Evolutionary conservation across 2,113 vertebrate species (phyloP).

Genomic region (Rhineura floridana): DNA sequence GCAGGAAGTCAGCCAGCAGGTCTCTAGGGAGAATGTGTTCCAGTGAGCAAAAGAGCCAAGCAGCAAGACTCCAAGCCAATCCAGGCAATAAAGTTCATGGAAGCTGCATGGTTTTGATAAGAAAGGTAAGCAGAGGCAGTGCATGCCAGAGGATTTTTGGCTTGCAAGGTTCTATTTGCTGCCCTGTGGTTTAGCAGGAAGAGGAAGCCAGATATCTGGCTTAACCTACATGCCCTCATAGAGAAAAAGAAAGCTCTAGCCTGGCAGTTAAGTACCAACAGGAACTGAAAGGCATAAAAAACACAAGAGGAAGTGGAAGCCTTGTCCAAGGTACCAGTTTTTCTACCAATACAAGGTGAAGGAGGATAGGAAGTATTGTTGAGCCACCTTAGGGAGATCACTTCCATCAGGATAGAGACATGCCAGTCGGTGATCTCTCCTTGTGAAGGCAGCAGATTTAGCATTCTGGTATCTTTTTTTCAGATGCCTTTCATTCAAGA

Average conservation of each 20-base stretch:
- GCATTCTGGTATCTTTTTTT: not conserved
- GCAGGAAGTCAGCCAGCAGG: not conserved
- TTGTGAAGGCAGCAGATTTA: slow-evolving; percentile 4
- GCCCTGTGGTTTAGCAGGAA: not conserved
- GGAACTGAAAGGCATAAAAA: not conserved
- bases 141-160: not conserved
- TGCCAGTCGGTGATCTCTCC: not conserved
- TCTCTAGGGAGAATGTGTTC: not conserved
- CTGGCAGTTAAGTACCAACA: not conserved
- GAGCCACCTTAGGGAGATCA: not conserved
- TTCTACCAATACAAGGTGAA: not conserved
- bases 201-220: not conserved
- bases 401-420: not conserved
- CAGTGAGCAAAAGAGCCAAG: slow-evolving; percentile 15
- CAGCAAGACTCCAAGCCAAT: slow-evolving; percentile 33
- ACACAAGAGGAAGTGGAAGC: not conserved
- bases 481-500: not conserved
- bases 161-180: not conserved
- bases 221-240: fast-evolving
- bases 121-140: not conserved
- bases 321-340: not conserved
- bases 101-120: slow-evolving; percentile 12
- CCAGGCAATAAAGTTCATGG: not conserved
- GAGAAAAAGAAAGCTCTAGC: not conserved
- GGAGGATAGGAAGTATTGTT: slow-evolving; percentile 1